Base-by-base conservation (phyloP, 2,888 invertebrate genomes). In the Iphiclides podalirius region DNA sequence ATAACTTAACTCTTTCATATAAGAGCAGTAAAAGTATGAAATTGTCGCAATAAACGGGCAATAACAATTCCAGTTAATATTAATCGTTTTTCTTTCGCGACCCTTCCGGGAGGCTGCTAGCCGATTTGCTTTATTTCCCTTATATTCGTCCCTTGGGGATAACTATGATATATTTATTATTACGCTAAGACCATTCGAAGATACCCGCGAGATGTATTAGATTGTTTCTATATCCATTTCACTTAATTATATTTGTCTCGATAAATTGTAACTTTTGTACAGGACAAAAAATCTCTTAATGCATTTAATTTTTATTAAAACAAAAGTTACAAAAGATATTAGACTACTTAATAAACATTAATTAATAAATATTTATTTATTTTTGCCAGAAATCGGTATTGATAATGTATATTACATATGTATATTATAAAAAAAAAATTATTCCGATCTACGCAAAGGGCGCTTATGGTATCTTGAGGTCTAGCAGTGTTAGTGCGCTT, bases 11-110 rank as follows among this genome's bases (percentile, higher is more conserved):
- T 85, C 84, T 85, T 86, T 82, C 77, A 66, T 63, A 66, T 67
- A 64, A 67, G 61, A 59, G 72, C 71, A 75, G 72, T 83, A 80
- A 86, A 85, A 84, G 84, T 86, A 85, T 86, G 81, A 84, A 80
- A 80, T 76, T 70, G 71, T 54, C 60, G 67, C 73, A 71, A 78
- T 83, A 79, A 79, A 78, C 72, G 72, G 72, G 68, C 81, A 59
- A 81, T 85, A 84, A 86, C 84, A 76, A 79, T 86, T 82, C 82
- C 82, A 85, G 86, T 87, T 87, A 86, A 88, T 87, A 87, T 87
- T 87, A 88, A 88, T 87, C 85, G 87, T 72, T 88, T 85, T 87
- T 85, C 87, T 87, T 85, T 77, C 76, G 65, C 70, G 82, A 80
- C 87, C 87, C 86, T 83, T 84, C 83, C 78, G 70, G 62, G 65